phyloP scores from a whole-genome alignment of 1,140 invertebrate species.

The Ostrea denselamellosa region DNA sequence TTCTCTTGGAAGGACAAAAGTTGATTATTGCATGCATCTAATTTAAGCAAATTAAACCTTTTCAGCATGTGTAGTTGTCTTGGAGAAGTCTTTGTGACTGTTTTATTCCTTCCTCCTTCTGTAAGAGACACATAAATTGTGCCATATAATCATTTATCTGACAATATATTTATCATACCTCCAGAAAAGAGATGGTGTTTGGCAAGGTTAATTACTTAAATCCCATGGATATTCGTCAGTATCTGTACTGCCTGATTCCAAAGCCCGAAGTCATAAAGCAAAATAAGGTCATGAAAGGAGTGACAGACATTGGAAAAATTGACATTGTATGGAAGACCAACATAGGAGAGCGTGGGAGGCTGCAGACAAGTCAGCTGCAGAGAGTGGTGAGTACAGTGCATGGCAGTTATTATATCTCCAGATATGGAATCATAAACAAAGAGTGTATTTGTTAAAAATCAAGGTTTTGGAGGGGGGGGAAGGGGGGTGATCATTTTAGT shows the following conservation, averaged over 20 bases:
- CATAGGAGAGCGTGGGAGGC: constrained; percentile 94
- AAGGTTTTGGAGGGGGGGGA: too few relatives aligned
- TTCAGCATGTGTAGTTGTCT: not conserved
- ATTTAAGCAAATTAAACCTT: not conserved
- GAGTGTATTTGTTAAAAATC: too few relatives aligned
- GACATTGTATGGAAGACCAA: constrained; percentile 98
- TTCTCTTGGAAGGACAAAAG: not conserved
- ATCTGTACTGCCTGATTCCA: constrained; percentile 94
- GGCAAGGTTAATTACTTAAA: constrained; percentile 89
- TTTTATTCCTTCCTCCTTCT: not conserved
- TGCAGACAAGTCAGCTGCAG: constrained; percentile 97
- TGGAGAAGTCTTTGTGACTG: not conserved
- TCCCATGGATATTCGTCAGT: constrained; percentile 87
- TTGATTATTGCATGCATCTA: not conserved
- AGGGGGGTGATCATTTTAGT: too few relatives aligned
- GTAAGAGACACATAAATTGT: not conserved
- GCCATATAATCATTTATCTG: constrained; percentile 20
- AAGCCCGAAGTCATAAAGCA: constrained; percentile 86
- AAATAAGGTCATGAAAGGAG: constrained; percentile 86
- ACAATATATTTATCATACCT: constrained; percentile 40
- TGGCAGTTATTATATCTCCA: not conserved
- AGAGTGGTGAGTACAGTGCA: constrained; percentile 85
- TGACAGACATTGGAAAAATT: constrained; percentile 95
- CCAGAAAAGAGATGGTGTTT: constrained; percentile 85
- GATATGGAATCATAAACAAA: too few relatives aligned